Percentiles rank a stretch among this genome's conserved stretches.
Evolutionary conservation across 2,113 vertebrate genomes (phyloP).

Genomic region (Syngnathus floridae): DNA sequence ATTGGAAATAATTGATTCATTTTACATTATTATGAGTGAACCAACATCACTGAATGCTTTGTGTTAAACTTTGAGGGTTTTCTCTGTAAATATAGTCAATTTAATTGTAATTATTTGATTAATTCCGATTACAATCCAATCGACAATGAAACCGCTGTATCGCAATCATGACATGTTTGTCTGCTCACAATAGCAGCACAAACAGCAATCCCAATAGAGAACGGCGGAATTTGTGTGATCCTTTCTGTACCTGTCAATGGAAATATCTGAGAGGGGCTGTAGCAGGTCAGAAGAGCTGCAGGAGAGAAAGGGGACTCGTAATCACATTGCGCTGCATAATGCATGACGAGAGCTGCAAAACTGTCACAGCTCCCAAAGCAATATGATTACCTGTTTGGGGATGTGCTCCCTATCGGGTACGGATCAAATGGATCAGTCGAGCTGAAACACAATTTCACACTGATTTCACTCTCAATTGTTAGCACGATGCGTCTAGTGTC

Average conservation of each 20-base stretch:
- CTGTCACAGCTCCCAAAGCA: constrained; percentile 59
- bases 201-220: constrained; percentile 16
- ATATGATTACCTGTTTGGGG: constrained; percentile 71
- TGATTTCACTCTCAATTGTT: constrained; percentile 71
- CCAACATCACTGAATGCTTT: not conserved
- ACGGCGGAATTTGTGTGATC: constrained; percentile 28
- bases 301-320: constrained; percentile 57
- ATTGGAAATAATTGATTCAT: not conserved
- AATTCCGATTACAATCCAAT: constrained; percentile 9
- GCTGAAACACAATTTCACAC: constrained; percentile 74
- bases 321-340: constrained; percentile 62
- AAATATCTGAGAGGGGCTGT: constrained; percentile 45
- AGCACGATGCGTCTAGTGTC: constrained; percentile 58
- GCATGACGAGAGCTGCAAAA: constrained; percentile 57
- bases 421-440: constrained; percentile 70
- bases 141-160: constrained; percentile 14
- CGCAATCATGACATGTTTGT: constrained; percentile 17
- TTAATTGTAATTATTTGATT: not conserved
- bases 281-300: constrained; percentile 60
- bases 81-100: not conserved
- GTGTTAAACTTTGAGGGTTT: not conserved
- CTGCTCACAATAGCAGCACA: constrained; percentile 7
- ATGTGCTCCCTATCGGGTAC: constrained; percentile 63
- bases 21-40: not conserved
- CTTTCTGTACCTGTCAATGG: constrained; percentile 57